A percentile compares a stretch with the other conserved stretches of the same genome.
phyloP scores from a whole-genome alignment of 2,797 vertebrate genomes.

The Pipistrellus nathusii region DNA sequence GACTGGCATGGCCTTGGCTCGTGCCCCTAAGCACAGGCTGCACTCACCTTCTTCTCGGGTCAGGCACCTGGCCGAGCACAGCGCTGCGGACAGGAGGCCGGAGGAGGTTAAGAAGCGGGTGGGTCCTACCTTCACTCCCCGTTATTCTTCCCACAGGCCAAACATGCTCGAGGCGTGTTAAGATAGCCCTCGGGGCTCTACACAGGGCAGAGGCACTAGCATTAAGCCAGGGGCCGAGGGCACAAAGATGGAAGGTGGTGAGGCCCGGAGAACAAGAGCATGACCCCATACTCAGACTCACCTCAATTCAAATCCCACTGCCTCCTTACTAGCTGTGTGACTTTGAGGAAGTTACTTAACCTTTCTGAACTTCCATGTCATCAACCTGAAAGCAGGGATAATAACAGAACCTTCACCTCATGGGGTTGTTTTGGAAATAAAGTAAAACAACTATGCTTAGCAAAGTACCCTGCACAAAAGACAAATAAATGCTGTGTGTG shows the following conservation, averaged over 20 bases:
- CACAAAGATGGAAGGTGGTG: neutral
- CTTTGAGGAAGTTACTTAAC: neutral
- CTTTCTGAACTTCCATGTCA: neutral
- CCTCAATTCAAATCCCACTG: neutral
- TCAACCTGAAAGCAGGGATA: neutral
- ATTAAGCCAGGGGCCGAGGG: neutral
- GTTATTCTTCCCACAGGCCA: neutral
- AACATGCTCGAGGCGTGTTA: neutral
- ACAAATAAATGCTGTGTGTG: neutral
- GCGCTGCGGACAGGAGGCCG: neutral
- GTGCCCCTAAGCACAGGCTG: neutral
- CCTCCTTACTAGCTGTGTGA: neutral
- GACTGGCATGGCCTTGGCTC: conserved; percentile 60
- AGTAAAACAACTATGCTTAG: neutral
- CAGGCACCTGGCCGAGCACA: neutral
- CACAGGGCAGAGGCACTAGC: neutral
- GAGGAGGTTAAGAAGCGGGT: neutral
- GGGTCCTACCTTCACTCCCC: neutral
- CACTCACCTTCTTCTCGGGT: neutral
- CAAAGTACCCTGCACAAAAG: neutral
- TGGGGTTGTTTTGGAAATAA: neutral
- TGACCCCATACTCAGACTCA: neutral
- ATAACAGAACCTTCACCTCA: neutral
- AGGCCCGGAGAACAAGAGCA: neutral
- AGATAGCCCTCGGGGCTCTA: neutral